Evolutionary conservation across 2,888 invertebrate genomes (phyloP).

Genomic region (Dasypolia templi): DNA sequence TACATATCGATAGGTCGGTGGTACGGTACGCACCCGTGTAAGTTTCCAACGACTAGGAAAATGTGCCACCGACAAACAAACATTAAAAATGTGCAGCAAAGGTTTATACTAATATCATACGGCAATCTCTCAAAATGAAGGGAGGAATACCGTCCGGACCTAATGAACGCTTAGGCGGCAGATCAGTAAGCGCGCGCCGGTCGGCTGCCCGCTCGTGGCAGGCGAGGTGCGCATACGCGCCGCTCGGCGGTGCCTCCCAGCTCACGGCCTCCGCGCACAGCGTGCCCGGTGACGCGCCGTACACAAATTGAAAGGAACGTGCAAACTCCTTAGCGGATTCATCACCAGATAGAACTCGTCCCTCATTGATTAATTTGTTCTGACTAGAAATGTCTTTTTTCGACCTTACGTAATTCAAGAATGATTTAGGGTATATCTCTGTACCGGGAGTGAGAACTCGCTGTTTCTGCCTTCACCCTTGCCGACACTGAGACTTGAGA

Average conservation of each 20-base stretch:
- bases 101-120: background rate
- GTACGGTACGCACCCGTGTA: too few relatives aligned
- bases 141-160: background rate
- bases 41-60: conserved; percentile 4
- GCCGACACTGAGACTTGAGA: too few relatives aligned
- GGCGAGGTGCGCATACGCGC: background rate
- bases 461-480: too few relatives aligned
- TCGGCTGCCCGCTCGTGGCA: background rate
- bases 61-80: background rate
- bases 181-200: background rate
- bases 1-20: too few relatives aligned
- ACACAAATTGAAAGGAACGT: background rate
- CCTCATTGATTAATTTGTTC: conserved; percentile 2
- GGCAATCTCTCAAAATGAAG: background rate
- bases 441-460: too few relatives aligned
- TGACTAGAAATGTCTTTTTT: background rate
- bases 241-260: too few relatives aligned
- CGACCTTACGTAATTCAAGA: conserved; percentile 4
- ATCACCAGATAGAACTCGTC: background rate
- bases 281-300: too few relatives aligned
- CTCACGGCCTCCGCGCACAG: too few relatives aligned
- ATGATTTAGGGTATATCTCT: background rate
- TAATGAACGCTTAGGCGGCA: background rate
- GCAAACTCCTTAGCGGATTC: background rate
- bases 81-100: background rate